Percentiles rank a stretch among this genome's conserved stretches.
phyloP scores from a whole-genome alignment of 2,797 vertebrate species.

The Macropodus opercularis region DNA sequence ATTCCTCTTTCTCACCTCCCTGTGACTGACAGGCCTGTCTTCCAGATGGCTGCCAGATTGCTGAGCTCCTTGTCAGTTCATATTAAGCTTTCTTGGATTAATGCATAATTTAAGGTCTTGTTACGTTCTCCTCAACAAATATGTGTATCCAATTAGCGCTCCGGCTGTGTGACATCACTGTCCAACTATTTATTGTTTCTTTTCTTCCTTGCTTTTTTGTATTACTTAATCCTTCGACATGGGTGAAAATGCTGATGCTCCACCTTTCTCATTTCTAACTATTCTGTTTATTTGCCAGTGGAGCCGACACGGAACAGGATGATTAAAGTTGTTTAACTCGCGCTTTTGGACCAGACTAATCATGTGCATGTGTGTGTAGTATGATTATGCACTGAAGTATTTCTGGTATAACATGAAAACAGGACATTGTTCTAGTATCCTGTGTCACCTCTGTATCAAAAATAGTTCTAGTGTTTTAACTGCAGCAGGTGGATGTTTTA shows the following conservation, averaged over 20 bases:
- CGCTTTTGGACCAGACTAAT: constrained; percentile 46
- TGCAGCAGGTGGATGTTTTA: constrained; percentile 14
- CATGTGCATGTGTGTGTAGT: constrained; percentile 22
- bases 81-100: constrained; percentile 74
- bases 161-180: constrained; percentile 59
- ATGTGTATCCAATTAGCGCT: constrained; percentile 69
- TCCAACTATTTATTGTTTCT: constrained; percentile 51
- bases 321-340: constrained; percentile 67
- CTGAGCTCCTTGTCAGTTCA: constrained; percentile 72
- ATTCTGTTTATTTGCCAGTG: constrained; percentile 55
- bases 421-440: neutral
- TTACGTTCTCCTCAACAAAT: constrained; percentile 69
- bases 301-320: constrained; percentile 52
- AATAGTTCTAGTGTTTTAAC: constrained; percentile 4
- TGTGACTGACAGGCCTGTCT: constrained; percentile 74
- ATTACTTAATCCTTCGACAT: constrained; percentile 27
- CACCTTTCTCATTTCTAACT: constrained; percentile 36
- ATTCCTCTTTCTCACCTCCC: constrained; percentile 69
- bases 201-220: constrained; percentile 11
- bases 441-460: neutral
- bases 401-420: constrained; percentile 4
- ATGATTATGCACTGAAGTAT: constrained; percentile 15
- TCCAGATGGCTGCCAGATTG: constrained; percentile 79
- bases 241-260: constrained; percentile 2
- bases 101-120: constrained; percentile 74